Conservation (phyloP, 2,888 invertebrate genomes). For the Malachius bipustulatus region DNA sequence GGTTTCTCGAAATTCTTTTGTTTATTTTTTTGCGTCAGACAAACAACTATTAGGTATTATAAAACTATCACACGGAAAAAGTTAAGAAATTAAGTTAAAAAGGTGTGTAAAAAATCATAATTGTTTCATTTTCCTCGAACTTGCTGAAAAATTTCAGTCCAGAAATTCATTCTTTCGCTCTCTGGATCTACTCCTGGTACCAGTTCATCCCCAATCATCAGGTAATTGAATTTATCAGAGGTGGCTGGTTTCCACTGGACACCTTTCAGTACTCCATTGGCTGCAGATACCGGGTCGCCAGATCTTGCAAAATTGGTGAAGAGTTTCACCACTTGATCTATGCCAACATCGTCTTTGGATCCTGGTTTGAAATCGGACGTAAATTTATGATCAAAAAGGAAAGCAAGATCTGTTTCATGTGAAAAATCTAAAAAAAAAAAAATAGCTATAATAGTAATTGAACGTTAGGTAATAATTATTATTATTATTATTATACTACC, state of each 20-base stretch:
- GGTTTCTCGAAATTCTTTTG: too few species aligned
- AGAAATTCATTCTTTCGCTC: conserved; percentile 20
- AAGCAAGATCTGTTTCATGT: conserved; percentile 1
- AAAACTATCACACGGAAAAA: too few species aligned
- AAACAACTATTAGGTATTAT: too few species aligned
- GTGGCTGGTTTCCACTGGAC: conserved; percentile 18
- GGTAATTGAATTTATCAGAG: conserved; percentile 14
- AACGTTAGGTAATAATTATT: too few species aligned
- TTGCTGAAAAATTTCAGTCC: too few species aligned
- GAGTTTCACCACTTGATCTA: not conserved
- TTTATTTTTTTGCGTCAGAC: too few species aligned
- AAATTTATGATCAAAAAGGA: not conserved
- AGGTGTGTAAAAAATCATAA: too few species aligned
- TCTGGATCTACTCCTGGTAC: conserved; percentile 15
- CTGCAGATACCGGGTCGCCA: conserved; percentile 19
- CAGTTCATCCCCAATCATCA: conserved; percentile 18
- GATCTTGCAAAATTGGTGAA: conserved; percentile 5
- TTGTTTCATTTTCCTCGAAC: too few species aligned
- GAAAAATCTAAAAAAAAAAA: not conserved
- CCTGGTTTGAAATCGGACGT: not conserved
- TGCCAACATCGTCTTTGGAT: not conserved
- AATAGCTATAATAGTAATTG: too few species aligned
- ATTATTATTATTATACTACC: too few species aligned
- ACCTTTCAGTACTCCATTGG: conserved; percentile 6
- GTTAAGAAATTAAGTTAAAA: too few species aligned